phyloP scores from a whole-genome alignment of 2,113 vertebrate species.

The Cariama cristata region DNA sequence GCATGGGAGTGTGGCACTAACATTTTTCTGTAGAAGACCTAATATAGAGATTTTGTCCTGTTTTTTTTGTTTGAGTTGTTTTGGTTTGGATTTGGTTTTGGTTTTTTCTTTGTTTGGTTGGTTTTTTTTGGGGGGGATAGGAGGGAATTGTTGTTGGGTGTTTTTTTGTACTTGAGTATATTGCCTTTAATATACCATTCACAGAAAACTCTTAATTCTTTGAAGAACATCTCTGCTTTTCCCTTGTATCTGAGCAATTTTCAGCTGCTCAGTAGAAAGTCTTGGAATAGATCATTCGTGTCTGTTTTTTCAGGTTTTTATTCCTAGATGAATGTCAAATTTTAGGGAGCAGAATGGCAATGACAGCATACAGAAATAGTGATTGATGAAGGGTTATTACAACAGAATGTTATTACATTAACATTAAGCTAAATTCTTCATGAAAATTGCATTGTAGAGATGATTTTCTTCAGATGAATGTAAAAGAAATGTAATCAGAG shows the following conservation, averaged over 20 bases:
- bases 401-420: neutral
- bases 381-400: neutral
- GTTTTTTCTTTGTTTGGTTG: neutral
- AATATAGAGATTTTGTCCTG: neutral
- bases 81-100: neutral
- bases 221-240: neutral
- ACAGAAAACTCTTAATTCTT: neutral
- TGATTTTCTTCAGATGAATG: neutral
- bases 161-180: neutral
- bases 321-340: neutral
- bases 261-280: neutral
- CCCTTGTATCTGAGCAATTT: neutral
- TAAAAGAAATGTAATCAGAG: neutral
- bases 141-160: rapidly evolving
- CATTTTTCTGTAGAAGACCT: neutral
- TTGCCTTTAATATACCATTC: neutral
- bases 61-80: neutral
- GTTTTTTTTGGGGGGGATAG: rapidly evolving
- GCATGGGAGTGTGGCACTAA: neutral
- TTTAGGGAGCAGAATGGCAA: neutral
- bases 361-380: neutral
- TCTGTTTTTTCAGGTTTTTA: neutral
- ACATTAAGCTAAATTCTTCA: neutral
- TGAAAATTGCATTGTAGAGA: neutral
- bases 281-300: neutral